These are phyloP conservation scores for Lutraria rhynchaena DNA, from an alignment of 1,140 invertebrate genomes.

Conservation along the genomic window DNA sequence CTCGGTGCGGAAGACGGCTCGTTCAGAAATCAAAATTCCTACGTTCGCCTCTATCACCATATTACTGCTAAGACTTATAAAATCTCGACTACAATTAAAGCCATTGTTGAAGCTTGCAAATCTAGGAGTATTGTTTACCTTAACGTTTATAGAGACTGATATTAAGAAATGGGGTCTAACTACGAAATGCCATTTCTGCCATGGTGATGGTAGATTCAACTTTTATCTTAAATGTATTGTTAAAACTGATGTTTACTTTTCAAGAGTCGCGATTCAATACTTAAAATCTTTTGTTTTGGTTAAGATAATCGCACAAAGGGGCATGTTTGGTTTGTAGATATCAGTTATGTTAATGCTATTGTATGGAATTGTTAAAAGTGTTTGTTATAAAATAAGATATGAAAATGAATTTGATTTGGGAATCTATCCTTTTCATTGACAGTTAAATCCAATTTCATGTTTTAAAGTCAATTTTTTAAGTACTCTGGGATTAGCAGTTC, in stretches of 20 bases:
- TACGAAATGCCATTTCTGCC: constrained; percentile 57
- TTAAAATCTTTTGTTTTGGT: constrained; percentile 62
- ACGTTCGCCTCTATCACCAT: constrained; percentile 16
- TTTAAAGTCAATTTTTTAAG: constrained; percentile 47
- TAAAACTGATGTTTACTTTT: constrained; percentile 62
- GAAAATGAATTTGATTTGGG: constrained; percentile 57
- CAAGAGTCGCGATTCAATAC: constrained; percentile 61
- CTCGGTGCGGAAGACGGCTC: too few relatives aligned
- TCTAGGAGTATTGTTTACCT: constrained; percentile 45
- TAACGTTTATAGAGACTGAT: constrained; percentile 46
- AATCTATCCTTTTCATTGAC: constrained; percentile 26
- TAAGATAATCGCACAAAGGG: constrained; percentile 59
- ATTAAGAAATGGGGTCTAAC: constrained; percentile 59
- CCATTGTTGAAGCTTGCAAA: constrained; percentile 52
- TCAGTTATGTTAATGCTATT: constrained; percentile 60
- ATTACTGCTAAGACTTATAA: constrained; percentile 30
- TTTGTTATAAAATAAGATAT: constrained; percentile 62
- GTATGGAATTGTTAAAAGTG: constrained; percentile 59
- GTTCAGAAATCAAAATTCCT: constrained; percentile 36
- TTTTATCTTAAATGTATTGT: constrained; percentile 64
- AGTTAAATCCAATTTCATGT: constrained; percentile 36
- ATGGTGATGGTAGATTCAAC: constrained; percentile 43
- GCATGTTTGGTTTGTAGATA: constrained; percentile 58
- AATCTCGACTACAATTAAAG: constrained; percentile 49
- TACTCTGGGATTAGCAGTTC: constrained; percentile 16